A percentile compares a stretch with the other conserved stretches of the same genome.
Conservation (phyloP, 2,888 invertebrate genomes). For the Eupithecia abbreviata region DNA sequence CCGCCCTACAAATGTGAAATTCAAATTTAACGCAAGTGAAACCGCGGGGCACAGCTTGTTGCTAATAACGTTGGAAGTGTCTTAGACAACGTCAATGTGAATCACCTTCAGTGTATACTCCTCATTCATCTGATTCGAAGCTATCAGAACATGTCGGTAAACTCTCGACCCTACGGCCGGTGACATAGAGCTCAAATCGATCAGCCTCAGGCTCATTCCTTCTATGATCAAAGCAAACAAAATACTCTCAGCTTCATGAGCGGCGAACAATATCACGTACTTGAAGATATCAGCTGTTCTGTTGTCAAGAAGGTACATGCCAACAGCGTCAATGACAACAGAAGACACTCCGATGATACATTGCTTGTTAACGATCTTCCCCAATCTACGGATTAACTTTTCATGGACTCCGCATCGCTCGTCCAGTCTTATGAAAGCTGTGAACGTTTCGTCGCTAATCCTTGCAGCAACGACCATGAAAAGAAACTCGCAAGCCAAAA, state of each 20-base stretch:
- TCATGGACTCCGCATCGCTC: conserved; percentile 54
- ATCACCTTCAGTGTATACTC: conserved; percentile 61
- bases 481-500: conserved; percentile 49
- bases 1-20: no score
- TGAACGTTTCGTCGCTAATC: conserved; percentile 45
- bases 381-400: conserved; percentile 44
- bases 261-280: conserved; percentile 54
- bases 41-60: no score
- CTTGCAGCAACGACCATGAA: conserved; percentile 47
- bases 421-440: conserved; percentile 55
- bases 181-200: conserved; percentile 45
- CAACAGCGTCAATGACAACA: conserved; percentile 52
- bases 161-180: conserved; percentile 54
- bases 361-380: conserved; percentile 36
- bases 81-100: not conserved
- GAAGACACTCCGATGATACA: conserved; percentile 45
- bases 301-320: conserved; percentile 44
- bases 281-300: conserved; percentile 44
- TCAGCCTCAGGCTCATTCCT: conserved; percentile 60
- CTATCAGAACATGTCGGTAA: conserved; percentile 62
- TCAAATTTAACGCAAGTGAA: no score
- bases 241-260: conserved; percentile 63
- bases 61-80: not conserved
- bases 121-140: conserved; percentile 59
- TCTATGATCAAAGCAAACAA: conserved; percentile 60